phyloP scores from a whole-genome alignment of 2,888 invertebrate genomes.

The Parthenolecanium corni region DNA sequence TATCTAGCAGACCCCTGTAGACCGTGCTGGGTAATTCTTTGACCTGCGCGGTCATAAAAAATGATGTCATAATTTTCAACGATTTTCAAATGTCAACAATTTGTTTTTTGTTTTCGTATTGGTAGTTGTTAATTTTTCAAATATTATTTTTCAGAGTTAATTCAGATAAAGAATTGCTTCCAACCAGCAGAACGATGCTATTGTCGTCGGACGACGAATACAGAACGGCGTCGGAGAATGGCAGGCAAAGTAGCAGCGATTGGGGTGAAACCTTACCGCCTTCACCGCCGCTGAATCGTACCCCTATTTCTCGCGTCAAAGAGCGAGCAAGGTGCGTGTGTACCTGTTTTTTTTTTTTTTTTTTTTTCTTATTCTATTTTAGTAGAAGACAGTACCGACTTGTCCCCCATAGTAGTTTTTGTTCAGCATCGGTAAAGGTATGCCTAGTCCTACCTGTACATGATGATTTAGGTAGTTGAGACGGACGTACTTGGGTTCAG shows the following conservation, averaged over 20 bases:
- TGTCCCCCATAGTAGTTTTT: background rate
- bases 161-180: slow-evolving; percentile 41
- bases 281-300: slow-evolving; percentile 52
- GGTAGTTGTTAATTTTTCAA: too few relatives aligned
- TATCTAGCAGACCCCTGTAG: too few relatives aligned
- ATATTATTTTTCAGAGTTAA: slow-evolving; percentile 30
- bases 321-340: slow-evolving; percentile 45
- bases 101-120: too few relatives aligned
- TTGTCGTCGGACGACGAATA: slow-evolving; percentile 81
- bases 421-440: too few relatives aligned
- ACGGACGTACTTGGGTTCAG: too few relatives aligned
- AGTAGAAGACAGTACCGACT: background rate
- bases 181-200: slow-evolving; percentile 53
- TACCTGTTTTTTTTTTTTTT: background rate
- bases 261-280: slow-evolving; percentile 65
- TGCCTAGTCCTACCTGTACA: too few relatives aligned
- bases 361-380: too few relatives aligned
- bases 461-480: too few relatives aligned
- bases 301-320: slow-evolving; percentile 52
- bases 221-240: slow-evolving; percentile 70
- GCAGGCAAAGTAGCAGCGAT: slow-evolving; percentile 58
- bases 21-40: too few relatives aligned
- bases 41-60: too few relatives aligned
- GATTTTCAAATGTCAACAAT: too few relatives aligned
- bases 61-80: too few relatives aligned